A percentile compares a stretch with the other conserved stretches of the same genome.
Conservation (phyloP, 2,113 vertebrate species). For the Alexandromys fortis region DNA sequence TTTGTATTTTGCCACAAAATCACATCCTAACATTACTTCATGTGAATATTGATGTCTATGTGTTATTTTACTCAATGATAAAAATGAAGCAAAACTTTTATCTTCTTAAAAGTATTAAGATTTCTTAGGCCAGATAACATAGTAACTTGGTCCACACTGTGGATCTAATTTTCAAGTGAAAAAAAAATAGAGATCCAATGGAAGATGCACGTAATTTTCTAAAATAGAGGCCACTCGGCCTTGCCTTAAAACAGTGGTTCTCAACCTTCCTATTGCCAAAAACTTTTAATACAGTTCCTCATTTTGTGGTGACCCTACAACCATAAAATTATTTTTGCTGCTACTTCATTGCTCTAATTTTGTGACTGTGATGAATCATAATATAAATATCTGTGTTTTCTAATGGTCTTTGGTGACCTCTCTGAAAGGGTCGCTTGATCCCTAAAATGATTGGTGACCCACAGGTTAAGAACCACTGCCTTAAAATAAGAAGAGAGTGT, state of each 20-base stretch:
- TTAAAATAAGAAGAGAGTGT: background rate
- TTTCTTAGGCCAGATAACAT: background rate
- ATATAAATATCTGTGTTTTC: background rate
- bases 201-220: rapidly evolving
- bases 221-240: background rate
- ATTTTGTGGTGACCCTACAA: background rate
- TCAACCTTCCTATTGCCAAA: background rate
- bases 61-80: background rate
- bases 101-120: background rate
- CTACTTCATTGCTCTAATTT: background rate
- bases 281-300: background rate
- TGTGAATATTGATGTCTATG: background rate
- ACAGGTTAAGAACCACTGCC: background rate
- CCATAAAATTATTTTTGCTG: background rate
- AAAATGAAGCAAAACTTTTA: background rate
- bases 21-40: background rate
- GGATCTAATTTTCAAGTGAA: background rate
- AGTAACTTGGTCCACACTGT: background rate
- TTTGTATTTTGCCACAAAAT: constrained; percentile 1
- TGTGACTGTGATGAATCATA: background rate
- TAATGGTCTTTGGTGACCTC: background rate
- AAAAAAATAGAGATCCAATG: background rate
- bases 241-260: background rate
- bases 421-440: background rate
- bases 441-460: background rate